These are phyloP conservation scores for Tamias sibiricus DNA, from an alignment of 2,113 vertebrate species.

Conservation along the genomic window DNA sequence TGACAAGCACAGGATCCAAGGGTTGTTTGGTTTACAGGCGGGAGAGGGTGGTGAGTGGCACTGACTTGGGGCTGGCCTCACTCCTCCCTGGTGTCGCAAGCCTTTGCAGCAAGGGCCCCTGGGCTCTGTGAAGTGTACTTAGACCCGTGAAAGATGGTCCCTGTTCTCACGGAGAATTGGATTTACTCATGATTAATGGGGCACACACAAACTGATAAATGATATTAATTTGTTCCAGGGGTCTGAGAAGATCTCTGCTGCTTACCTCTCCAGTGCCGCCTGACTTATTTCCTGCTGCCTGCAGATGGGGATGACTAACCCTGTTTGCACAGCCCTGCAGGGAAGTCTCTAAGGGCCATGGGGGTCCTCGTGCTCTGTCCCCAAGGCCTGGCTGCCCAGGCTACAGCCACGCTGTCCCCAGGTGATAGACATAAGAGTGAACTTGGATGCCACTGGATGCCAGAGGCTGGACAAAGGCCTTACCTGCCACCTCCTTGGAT, in stretches of 20 bases:
- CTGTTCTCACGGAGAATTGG: constrained; percentile 73
- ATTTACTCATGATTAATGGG: constrained; percentile 81
- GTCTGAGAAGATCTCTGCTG: constrained; percentile 77
- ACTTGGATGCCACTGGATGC: neutral
- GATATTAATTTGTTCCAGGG: constrained; percentile 80
- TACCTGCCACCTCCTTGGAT: constrained; percentile 94
- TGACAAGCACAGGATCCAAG: neutral
- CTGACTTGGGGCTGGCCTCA: neutral
- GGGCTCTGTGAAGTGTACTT: constrained; percentile 57
- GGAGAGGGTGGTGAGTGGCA: neutral
- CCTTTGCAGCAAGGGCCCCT: neutral
- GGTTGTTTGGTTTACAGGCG: constrained; percentile 55
- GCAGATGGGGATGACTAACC: constrained; percentile 66
- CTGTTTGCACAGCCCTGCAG: neutral
- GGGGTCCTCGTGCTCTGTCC: neutral
- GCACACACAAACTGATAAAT: constrained; percentile 77
- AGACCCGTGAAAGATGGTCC: constrained; percentile 74
- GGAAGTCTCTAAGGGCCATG: neutral
- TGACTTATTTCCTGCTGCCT: constrained; percentile 70
- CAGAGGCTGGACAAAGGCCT: neutral
- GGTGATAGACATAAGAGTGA: too few relatives aligned
- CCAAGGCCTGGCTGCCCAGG: neutral
- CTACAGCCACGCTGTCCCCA: neutral
- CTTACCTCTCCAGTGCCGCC: constrained; percentile 70
- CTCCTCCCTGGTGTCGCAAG: neutral